A percentile compares a stretch with the other conserved stretches of the same genome.
Conservation (phyloP, 2,113 vertebrate species). For the Calonectris borealis region DNA sequence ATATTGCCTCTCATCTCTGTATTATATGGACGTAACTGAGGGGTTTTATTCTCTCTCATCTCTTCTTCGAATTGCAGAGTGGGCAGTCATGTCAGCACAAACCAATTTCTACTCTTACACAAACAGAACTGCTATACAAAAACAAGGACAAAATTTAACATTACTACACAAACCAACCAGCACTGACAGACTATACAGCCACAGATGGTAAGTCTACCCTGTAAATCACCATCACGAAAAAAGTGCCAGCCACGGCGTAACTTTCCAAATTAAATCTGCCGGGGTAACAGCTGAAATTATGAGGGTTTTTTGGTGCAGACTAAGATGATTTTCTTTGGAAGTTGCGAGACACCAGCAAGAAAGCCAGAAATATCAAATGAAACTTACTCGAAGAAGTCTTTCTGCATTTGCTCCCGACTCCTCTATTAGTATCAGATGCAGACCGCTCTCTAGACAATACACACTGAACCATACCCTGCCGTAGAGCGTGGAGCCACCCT, state of each 20-base stretch:
- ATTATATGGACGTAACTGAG: accelerated
- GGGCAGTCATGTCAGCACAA: neutral
- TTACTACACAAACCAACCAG: neutral
- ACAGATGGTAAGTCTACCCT: neutral
- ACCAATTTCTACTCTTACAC: neutral
- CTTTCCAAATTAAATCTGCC: neutral
- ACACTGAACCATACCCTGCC: neutral
- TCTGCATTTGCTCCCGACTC: neutral
- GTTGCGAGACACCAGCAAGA: neutral
- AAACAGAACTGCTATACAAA: neutral
- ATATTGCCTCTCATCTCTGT: neutral
- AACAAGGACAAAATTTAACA: neutral
- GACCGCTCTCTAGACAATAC: neutral
- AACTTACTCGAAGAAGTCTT: neutral
- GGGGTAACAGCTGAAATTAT: neutral
- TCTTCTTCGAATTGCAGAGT: neutral
- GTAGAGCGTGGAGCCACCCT: accelerated
- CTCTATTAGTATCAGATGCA: neutral
- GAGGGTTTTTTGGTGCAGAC: neutral
- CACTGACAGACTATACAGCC: neutral
- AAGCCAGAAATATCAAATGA: neutral
- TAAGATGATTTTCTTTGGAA: neutral
- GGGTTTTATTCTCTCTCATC: neutral
- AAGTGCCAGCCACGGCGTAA: accelerated
- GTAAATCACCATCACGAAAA: neutral